A percentile compares a stretch with the other conserved stretches of the same genome.
Conservation (phyloP, 2,113 vertebrate species). For the Neolamprologus devosi region DNA sequence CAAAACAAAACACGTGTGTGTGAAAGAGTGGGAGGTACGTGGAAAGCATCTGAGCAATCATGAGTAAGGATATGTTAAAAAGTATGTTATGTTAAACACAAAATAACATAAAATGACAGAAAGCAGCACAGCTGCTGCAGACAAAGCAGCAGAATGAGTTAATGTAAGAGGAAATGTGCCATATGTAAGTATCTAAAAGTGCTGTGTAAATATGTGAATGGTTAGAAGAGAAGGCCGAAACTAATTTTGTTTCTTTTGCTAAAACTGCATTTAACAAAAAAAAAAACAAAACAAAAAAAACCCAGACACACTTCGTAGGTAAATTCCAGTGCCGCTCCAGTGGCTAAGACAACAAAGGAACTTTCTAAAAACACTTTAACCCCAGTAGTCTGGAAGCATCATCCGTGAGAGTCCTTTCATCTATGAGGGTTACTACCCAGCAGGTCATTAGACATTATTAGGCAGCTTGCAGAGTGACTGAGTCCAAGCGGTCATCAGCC, state of each 20-base stretch:
- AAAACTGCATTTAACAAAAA: background rate
- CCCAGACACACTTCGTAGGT: background rate
- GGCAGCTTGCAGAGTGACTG: conserved; percentile 16
- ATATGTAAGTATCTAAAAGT: background rate
- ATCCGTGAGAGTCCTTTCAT: background rate
- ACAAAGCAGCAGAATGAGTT: background rate
- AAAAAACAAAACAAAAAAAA: rapidly evolving
- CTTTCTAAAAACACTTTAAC: background rate
- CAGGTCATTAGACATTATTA: conserved; percentile 6
- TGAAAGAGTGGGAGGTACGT: background rate
- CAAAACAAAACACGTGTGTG: background rate
- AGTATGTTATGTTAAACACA: background rate
- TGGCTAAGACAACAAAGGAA: background rate
- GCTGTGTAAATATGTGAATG: background rate
- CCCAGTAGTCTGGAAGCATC: background rate
- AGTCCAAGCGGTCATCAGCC: conserved; percentile 21
- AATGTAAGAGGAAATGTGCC: background rate
- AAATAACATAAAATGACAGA: background rate
- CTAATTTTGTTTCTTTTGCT: background rate
- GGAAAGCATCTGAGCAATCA: background rate
- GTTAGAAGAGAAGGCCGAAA: background rate
- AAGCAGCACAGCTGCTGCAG: background rate
- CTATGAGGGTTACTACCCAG: background rate
- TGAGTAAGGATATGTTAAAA: background rate
- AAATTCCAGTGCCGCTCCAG: background rate